Percentiles rank a stretch among this genome's conserved stretches.
phyloP scores from a whole-genome alignment of 2,888 invertebrate species.

The Periphyllus acericola region DNA sequence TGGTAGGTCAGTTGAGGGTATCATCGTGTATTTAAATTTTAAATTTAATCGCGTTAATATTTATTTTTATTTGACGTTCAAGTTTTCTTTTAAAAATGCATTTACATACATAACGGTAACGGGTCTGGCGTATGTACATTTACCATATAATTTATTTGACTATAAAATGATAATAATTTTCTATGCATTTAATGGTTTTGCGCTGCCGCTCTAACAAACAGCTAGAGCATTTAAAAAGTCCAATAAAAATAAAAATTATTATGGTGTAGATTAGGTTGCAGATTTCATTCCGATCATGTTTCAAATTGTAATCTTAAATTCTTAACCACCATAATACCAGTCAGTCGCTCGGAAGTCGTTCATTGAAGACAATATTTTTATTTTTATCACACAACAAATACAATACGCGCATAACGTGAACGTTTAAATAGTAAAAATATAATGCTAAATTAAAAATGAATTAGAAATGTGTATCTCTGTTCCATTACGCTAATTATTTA shows the following conservation, averaged over 20 bases:
- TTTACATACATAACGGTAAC: not conserved
- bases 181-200: not conserved
- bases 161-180: slow-evolving; percentile 3
- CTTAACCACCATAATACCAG: no score
- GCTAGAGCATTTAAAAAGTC: not conserved
- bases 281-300: not conserved
- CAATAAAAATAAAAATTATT: not conserved
- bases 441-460: no score
- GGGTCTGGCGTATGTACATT: not conserved
- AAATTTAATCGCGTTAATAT: slow-evolving; percentile 21
- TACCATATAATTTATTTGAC: slow-evolving; percentile 6
- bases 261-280: not conserved
- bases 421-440: no score
- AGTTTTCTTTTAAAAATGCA: slow-evolving; percentile 14
- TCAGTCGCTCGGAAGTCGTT: no score
- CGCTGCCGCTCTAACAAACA: not conserved
- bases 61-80: slow-evolving; percentile 4
- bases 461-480: no score
- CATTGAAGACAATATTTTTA: no score
- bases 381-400: no score
- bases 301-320: not conserved
- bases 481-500: no score
- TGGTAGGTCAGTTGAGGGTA: not conserved
- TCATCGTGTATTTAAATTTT: slow-evolving; percentile 30
- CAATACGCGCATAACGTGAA: no score